These are phyloP conservation scores for Chondrosia reniformis DNA, from an alignment of 37 sponge, comb jelly and placozoan species.

Conservation along the genomic window DNA sequence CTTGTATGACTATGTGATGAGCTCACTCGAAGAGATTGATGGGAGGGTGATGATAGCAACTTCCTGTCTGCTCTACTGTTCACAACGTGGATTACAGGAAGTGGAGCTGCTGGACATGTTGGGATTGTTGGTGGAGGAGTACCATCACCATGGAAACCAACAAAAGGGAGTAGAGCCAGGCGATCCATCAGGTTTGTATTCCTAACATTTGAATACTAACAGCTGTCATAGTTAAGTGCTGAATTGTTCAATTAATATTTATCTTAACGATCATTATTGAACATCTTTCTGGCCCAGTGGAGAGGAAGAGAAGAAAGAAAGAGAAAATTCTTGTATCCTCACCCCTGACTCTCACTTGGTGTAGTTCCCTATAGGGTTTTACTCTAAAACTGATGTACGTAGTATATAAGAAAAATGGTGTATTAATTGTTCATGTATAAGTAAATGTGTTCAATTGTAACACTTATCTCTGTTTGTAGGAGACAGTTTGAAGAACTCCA, in stretches of 20 bases:
- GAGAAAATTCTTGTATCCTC: too few species aligned
- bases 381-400: too few species aligned
- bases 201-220: neutral
- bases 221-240: neutral
- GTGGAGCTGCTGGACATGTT: slow-evolving; percentile 44
- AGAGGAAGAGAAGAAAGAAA: too few species aligned
- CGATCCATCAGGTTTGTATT: neutral
- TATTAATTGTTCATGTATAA: neutral
- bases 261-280: too few species aligned
- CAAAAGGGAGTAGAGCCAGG: neutral
- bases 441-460: too few species aligned
- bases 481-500: neutral
- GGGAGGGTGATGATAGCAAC: slow-evolving; percentile 30
- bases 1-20: slow-evolving; percentile 19
- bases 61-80: slow-evolving; percentile 34
- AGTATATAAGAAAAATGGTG: too few species aligned
- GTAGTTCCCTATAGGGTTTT: too few species aligned
- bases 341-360: too few species aligned
- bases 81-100: slow-evolving; percentile 29
- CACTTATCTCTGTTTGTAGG: too few species aligned
- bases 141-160: too few species aligned
- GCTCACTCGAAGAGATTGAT: neutral
- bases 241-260: too few species aligned
- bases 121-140: slow-evolving; percentile 11
- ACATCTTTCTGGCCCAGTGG: neutral